Percentiles rank a stretch among this genome's conserved stretches.
Conservation (phyloP, 2,113 vertebrate species). For the Diadophis punctatus region DNA sequence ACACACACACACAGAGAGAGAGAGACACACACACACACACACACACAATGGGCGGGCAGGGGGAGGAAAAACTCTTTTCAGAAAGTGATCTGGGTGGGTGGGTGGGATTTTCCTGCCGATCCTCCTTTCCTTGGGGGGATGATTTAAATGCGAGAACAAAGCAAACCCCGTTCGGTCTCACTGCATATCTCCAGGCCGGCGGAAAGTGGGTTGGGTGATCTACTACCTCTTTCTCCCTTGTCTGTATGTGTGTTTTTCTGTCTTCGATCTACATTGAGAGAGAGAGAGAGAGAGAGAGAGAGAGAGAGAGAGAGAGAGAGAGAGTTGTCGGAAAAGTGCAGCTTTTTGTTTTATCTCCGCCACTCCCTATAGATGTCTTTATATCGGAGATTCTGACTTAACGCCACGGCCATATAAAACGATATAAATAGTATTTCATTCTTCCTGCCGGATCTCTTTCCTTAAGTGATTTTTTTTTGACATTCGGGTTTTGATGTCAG, state of each 20-base stretch:
- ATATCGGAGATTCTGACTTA: background rate
- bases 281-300: no score
- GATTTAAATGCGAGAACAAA: background rate
- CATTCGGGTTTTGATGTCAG: background rate
- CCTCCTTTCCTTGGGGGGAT: background rate
- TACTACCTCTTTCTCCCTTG: no score
- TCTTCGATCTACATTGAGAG: background rate
- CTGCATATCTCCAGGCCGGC: background rate
- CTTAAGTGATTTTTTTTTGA: no score
- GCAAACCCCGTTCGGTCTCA: background rate
- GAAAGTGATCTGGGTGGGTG: background rate
- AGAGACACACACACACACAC: no score
- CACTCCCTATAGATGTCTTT: background rate
- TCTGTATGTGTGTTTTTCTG: background rate
- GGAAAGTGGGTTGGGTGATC: background rate
- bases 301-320: no score
- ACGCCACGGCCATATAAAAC: background rate
- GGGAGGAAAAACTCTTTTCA: background rate
- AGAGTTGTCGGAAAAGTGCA: background rate
- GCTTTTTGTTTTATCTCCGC: constrained; percentile 13
- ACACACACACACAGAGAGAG: no score
- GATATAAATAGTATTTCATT: background rate
- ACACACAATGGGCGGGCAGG: background rate
- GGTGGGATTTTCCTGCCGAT: background rate
- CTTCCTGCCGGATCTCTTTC: background rate